A percentile compares a stretch with the other conserved stretches of the same genome.
Conservation (phyloP, 1,140 invertebrate species). For the Anoplolepis gracilipes region DNA sequence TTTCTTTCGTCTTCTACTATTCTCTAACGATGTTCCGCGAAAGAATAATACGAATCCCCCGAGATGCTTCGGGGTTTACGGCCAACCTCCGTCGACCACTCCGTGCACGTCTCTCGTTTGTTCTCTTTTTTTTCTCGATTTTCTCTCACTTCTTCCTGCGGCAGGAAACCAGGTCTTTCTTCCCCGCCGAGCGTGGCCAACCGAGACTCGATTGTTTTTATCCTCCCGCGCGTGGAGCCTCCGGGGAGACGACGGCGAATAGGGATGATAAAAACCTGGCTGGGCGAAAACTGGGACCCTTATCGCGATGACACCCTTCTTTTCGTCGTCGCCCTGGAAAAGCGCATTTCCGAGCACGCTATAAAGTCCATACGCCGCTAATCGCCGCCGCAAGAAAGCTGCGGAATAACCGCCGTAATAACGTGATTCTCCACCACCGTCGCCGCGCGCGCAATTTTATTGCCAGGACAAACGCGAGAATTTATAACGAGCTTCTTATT, state of each 20-base stretch:
- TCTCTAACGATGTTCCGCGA: conserved; percentile 62
- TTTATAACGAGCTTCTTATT: conserved; percentile 55
- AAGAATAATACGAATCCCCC: conserved; percentile 72
- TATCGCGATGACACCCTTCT: conserved; percentile 39
- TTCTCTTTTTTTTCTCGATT: conserved; percentile 12
- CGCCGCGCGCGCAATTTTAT: conserved; percentile 23
- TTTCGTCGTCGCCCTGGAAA: conserved; percentile 20
- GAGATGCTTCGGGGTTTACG: conserved; percentile 63
- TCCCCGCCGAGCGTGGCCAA: conserved; percentile 12
- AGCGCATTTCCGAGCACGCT: conserved; percentile 14
- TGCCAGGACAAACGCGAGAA: conserved; percentile 36
- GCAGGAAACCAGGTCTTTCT: not conserved
- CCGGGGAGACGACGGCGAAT: not conserved
- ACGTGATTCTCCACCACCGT: not conserved
- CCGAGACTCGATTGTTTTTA: conserved; percentile 61
- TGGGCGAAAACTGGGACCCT: conserved; percentile 27
- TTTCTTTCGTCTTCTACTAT: conserved; percentile 1
- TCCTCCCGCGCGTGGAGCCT: not conserved
- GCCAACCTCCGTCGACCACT: conserved; percentile 30
- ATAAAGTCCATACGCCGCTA: conserved; percentile 41
- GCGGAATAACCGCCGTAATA: conserved; percentile 41
- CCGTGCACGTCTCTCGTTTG: not conserved
- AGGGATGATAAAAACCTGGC: conserved; percentile 29
- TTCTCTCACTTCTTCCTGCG: conserved; percentile 19
- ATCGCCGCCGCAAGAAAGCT: conserved; percentile 32